phyloP scores from a whole-genome alignment of 2,797 vertebrate species.

The Cottoperca gobio region DNA sequence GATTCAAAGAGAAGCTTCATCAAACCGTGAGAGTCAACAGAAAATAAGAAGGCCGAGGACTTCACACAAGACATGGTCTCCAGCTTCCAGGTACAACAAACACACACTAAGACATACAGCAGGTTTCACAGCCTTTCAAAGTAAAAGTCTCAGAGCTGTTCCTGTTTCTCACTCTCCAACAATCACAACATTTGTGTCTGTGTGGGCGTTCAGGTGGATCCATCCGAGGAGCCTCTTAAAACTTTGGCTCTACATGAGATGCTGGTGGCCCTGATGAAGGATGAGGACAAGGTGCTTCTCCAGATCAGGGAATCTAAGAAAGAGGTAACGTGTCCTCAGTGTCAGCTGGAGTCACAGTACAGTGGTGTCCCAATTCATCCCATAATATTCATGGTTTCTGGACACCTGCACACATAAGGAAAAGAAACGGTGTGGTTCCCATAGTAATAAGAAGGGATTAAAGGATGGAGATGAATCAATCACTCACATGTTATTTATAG shows the following conservation, averaged over 20 bases:
- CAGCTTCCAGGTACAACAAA: constrained; percentile 59
- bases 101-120: no score
- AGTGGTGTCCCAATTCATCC: neutral
- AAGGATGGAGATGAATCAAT: no score
- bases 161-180: no score
- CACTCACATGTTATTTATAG: no score
- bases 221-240: neutral
- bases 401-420: no score
- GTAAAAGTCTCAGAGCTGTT: neutral
- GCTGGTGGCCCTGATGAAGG: constrained; percentile 38
- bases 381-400: neutral
- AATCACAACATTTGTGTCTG: neutral
- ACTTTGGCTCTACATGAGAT: constrained; percentile 28
- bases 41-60: neutral
- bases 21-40: constrained; percentile 26
- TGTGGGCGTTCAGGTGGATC: constrained; percentile 52
- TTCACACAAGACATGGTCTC: constrained; percentile 41
- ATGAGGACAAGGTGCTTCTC: neutral
- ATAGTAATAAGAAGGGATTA: no score
- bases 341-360: neutral
- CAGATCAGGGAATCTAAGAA: constrained; percentile 30
- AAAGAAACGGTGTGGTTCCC: no score
- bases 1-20: constrained; percentile 48
- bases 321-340: constrained; percentile 49
- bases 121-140: neutral